A percentile compares a stretch with the other conserved stretches of the same genome.
Conservation (phyloP, 2,113 vertebrate species). For the Osmerus mordax region DNA sequence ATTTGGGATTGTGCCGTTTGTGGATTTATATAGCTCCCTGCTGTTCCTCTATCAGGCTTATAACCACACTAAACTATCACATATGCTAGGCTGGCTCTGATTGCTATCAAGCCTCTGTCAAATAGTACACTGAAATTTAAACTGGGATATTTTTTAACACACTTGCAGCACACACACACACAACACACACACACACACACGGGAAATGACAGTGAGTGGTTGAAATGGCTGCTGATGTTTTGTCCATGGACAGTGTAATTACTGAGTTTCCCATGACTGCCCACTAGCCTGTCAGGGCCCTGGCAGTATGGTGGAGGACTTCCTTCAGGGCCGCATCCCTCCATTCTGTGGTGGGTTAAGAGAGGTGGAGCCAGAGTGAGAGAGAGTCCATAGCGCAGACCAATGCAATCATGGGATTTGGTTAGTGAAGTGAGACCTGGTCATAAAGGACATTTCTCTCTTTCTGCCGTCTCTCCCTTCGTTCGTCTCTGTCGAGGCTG, state of each 20-base stretch:
- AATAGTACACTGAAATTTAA: constrained; percentile 16
- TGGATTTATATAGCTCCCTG: constrained; percentile 12
- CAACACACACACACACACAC: constrained; percentile 2
- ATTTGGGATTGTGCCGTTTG: constrained; percentile 30
- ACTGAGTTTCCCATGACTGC: constrained; percentile 15
- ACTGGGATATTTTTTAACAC: neutral
- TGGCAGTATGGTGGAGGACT: constrained; percentile 25
- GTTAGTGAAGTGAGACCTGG: constrained; percentile 11
- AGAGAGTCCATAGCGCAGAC: neutral
- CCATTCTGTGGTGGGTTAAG: constrained; percentile 20
- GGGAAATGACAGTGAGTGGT: constrained; percentile 13
- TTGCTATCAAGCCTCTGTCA: constrained; percentile 8
- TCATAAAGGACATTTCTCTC: neutral
- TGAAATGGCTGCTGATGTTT: constrained; percentile 7
- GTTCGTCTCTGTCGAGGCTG: neutral
- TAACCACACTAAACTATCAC: constrained; percentile 6
- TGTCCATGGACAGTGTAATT: constrained; percentile 31
- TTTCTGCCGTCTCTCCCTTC: neutral
- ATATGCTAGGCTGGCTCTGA: neutral
- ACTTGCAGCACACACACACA: neutral
- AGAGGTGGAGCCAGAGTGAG: constrained; percentile 11
- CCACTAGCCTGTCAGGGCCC: constrained; percentile 20
- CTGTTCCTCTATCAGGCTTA: constrained; percentile 11
- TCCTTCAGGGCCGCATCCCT: neutral
- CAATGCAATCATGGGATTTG: constrained; percentile 17